Conservation (phyloP, 2,888 invertebrate species). For the Apoderus coryli region DNA sequence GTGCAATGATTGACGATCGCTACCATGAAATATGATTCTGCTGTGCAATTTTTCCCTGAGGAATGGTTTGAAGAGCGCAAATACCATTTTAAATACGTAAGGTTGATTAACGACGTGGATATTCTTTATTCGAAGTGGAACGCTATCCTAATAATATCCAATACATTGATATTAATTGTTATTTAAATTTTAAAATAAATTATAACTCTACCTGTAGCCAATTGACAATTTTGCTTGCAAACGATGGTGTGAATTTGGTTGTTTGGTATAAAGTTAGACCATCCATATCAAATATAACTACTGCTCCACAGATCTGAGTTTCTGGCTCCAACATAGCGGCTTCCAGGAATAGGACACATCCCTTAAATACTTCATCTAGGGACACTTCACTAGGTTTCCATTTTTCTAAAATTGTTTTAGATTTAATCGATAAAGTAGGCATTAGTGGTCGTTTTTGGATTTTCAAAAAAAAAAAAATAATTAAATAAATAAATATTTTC, state of each 20-base stretch:
- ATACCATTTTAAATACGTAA: conserved; percentile 78
- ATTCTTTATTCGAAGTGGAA: conserved; percentile 74
- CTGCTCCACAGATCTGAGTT: conserved; percentile 59
- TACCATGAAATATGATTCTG: conserved; percentile 69
- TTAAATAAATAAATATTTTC: too few relatives aligned
- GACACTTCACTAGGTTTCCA: conserved; percentile 71
- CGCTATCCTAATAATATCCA: conserved; percentile 76
- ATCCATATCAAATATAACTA: conserved; percentile 76
- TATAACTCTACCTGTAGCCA: conserved; percentile 55
- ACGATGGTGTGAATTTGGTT: conserved; percentile 74
- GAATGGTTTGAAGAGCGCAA: conserved; percentile 80
- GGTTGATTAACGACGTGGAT: conserved; percentile 85
- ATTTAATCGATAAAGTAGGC: too few relatives aligned
- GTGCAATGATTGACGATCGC: conserved; percentile 56
- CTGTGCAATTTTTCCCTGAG: conserved; percentile 69
- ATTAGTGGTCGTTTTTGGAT: too few relatives aligned
- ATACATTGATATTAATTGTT: too few relatives aligned
- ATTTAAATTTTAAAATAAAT: conserved; percentile 1
- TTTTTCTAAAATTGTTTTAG: conserved; percentile 48
- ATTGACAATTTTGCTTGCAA: conserved; percentile 72
- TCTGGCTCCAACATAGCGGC: conserved; percentile 70
- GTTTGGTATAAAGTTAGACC: conserved; percentile 68
- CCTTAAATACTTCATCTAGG: conserved; percentile 71
- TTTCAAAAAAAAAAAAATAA: too few relatives aligned
- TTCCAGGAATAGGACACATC: conserved; percentile 65